Conservation (phyloP, 2,888 invertebrate genomes). For the Cryptocheilus praepositus region DNA sequence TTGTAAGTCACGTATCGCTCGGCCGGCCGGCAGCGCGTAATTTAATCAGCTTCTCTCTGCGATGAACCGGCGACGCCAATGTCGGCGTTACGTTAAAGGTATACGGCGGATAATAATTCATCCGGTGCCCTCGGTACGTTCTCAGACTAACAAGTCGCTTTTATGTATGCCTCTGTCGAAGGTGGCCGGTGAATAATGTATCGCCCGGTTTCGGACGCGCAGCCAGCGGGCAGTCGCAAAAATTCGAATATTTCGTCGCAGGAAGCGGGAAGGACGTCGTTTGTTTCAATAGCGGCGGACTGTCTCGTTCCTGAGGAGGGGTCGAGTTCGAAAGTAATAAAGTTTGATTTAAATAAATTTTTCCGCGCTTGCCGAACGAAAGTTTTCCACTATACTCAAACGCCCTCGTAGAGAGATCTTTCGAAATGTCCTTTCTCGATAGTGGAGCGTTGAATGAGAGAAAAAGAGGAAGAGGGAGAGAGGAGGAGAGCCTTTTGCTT, state of each 20-base stretch:
- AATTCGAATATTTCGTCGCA: too few species aligned
- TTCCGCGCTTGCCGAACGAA: conserved; percentile 8
- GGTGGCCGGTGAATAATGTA: too few species aligned
- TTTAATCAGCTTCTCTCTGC: conserved; percentile 57
- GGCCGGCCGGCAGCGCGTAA: conserved; percentile 48
- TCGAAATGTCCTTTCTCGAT: conserved; percentile 8
- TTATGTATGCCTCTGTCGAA: too few species aligned
- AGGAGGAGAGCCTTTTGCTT: conserved; percentile 22
- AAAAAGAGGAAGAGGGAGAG: not conserved
- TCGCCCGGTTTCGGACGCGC: too few species aligned
- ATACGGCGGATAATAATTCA: conserved; percentile 1
- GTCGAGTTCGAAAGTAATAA: conserved; percentile 3
- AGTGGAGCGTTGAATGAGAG: not conserved
- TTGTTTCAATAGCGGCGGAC: too few species aligned
- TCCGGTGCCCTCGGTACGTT: not conserved
- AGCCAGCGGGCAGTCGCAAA: too few species aligned
- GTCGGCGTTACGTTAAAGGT: conserved; percentile 10
- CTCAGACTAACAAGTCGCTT: too few species aligned
- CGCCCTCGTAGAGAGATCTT: conserved; percentile 19
- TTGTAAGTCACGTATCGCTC: conserved; percentile 70
- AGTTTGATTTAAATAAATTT: conserved; percentile 29
- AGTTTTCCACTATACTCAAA: conserved; percentile 18
- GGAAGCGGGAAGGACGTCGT: too few species aligned
- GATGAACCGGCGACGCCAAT: not conserved
- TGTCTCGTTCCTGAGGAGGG: not conserved